Evolutionary conservation across 2,113 vertebrate species (phyloP).

Genomic region (Peromyscus maniculatus): DNA sequence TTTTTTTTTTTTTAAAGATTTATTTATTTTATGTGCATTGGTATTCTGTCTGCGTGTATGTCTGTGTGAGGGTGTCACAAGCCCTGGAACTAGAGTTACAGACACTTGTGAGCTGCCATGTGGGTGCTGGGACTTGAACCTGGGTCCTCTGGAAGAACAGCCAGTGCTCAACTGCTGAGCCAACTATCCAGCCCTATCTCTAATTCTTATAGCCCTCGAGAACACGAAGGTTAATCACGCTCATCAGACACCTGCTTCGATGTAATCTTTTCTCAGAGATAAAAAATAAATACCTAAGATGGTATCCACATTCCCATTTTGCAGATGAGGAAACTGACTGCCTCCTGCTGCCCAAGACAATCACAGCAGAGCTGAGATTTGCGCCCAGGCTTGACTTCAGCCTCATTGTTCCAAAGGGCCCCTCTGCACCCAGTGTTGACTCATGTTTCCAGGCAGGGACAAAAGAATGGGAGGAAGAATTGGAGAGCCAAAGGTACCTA

Average conservation of each 20-base stretch:
- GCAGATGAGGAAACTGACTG: constrained; percentile 45
- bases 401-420: neutral
- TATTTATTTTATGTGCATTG: neutral
- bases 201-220: neutral
- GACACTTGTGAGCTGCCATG: neutral
- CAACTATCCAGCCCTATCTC: neutral
- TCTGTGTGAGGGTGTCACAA: neutral
- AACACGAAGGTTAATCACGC: neutral
- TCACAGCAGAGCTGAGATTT: neutral
- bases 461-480: neutral
- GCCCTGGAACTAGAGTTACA: neutral
- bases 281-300: neutral
- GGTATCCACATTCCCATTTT: neutral
- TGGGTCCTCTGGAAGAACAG: neutral
- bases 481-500: neutral
- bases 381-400: neutral
- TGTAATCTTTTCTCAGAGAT: constrained; percentile 47
- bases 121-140: neutral
- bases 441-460: neutral
- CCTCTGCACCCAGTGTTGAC: neutral
- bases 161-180: neutral
- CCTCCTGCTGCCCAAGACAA: neutral
- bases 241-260: neutral
- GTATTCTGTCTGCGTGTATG: neutral
- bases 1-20: neutral